Base-by-base conservation (phyloP, 1,140 invertebrate species). In the Drosophila micromelanica region DNA sequence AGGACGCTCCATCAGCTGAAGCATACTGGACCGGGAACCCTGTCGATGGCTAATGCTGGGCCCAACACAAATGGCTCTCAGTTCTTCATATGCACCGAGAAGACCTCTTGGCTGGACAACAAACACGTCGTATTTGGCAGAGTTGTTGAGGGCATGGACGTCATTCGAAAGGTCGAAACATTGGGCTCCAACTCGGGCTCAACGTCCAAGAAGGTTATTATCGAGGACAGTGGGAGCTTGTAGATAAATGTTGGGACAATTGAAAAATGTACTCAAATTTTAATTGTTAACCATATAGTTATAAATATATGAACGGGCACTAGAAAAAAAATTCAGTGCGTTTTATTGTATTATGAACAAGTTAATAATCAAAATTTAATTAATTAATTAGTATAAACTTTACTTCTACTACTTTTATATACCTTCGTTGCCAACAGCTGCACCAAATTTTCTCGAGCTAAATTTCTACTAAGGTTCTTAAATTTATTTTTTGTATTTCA, bases 1-100 rank as follows among this genome's bases (percentile, higher is more conserved):
- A 49, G 98, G 97, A 35, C 97, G 97, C 92, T 98, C 97, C 63
- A 98, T 99, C 92, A 98, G 98, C 93, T 98, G 91, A 98, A 97
- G 93, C 98, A 99, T 93, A 97, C 96, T 48, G 97, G 96, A 51
- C 95, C 97, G 59, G 97, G 97, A 67, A 94, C 96, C 42, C 92
- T 98, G 61, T 98, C 97, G 2, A 98, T 98, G 97, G 98, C 97
- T n/a, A 99, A 98, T 92, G 97, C 97, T 85, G 98, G 98, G 11
- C 96, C 97, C 32, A 96, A 98, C 93, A 98, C 98, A 64, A 99
- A 99, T 91, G 98, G 98, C 51, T 98, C 97, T 48, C 98, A 99
- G 92, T 99, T 99, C 93, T 99, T 93, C 2, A 95, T 99, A 73
- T 98, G 97, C 85, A 98, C 97, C 57, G 96, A 96, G 32, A 98